Percentiles rank a stretch among this genome's conserved stretches.
Evolutionary conservation across 2,113 vertebrate species (phyloP).

Genomic region (Malurus cyaneus): DNA sequence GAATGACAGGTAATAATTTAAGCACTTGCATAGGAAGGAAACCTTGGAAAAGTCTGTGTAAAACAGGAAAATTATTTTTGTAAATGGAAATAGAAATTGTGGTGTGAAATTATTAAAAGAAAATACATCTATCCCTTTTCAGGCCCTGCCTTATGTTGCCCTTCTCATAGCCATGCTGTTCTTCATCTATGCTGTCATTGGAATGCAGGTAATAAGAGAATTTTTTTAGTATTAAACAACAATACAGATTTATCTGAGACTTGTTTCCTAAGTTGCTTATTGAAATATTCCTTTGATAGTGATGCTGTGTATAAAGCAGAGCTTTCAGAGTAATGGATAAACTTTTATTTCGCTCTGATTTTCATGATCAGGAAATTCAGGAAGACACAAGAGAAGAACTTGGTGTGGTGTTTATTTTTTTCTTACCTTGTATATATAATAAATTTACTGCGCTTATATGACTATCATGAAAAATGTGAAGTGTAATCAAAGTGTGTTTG

Average conservation of each 20-base stretch:
- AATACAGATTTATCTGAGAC: not conserved
- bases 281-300: not conserved
- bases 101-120: not conserved
- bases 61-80: not conserved
- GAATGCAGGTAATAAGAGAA: conserved; percentile 89
- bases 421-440: not conserved
- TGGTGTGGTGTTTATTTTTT: not conserved
- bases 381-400: not conserved
- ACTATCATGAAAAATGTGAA: not conserved
- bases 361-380: not conserved
- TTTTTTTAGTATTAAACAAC: not conserved
- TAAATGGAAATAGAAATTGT: not conserved
- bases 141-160: conserved; percentile 96
- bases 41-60: not conserved
- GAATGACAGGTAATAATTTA: not conserved
- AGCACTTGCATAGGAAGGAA: not conserved
- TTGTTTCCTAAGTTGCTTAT: not conserved
- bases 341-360: not conserved
- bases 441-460: not conserved
- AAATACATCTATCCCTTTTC: not conserved
- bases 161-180: conserved; percentile 98
- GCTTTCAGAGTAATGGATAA: not conserved
- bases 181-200: conserved; percentile 99
- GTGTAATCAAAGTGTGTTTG: not conserved
- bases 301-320: not conserved